Evolutionary conservation across 1,140 invertebrate species (phyloP).

Genomic region (Acyrthosiphon pisum): DNA sequence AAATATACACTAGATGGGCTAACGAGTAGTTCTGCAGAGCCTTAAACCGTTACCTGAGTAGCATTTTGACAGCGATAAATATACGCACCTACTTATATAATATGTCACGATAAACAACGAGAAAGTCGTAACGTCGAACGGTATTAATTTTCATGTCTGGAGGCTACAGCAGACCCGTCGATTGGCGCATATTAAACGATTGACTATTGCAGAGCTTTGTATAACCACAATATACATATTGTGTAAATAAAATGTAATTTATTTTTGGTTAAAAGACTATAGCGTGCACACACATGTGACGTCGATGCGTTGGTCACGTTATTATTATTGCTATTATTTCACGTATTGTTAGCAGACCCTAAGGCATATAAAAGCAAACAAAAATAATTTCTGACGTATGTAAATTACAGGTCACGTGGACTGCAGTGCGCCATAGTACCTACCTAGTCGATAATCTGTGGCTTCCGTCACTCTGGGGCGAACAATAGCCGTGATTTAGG

Average conservation of each 20-base stretch:
- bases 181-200: not conserved
- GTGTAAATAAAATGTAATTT: not conserved
- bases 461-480: slow-evolving; percentile 23
- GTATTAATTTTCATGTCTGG: not conserved
- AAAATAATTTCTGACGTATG: slow-evolving; percentile 33
- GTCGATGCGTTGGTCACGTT: slow-evolving; percentile 3
- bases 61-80: not conserved
- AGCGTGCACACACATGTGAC: not conserved
- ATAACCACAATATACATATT: not conserved
- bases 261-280: not conserved
- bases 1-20: too few species aligned
- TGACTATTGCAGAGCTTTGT: not conserved
- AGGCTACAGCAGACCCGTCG: not conserved
- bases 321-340: not conserved
- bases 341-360: slow-evolving; percentile 2
- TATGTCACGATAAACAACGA: not conserved
- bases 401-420: slow-evolving; percentile 29
- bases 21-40: not conserved
- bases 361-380: slow-evolving; percentile 29
- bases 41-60: not conserved
- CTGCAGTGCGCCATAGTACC: not conserved
- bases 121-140: not conserved
- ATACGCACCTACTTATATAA: too few species aligned
- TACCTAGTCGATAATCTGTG: slow-evolving; percentile 40
- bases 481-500: slow-evolving; percentile 49